Conservation (phyloP, 2,113 vertebrate species). For the Romanogobio albipinnatus region DNA sequence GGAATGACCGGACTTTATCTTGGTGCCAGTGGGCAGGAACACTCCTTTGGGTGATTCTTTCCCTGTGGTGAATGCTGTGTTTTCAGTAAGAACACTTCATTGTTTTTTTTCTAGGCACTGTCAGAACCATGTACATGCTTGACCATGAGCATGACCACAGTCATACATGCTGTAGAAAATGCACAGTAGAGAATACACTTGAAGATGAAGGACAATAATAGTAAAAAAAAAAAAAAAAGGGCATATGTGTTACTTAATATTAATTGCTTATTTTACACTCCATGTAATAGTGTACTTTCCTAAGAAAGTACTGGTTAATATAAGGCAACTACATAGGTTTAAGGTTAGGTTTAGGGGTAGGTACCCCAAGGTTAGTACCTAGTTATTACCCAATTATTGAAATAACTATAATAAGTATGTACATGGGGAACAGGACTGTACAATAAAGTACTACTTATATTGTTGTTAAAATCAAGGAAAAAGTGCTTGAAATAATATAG, state of each 20-base stretch:
- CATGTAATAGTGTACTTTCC: no score
- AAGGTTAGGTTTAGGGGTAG: no score
- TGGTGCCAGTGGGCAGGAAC: conserved; percentile 72
- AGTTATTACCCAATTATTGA: no score
- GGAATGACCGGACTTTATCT: conserved; percentile 71
- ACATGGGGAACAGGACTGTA: no score
- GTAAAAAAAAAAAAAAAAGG: background rate
- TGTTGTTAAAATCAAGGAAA: background rate
- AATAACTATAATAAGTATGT: no score
- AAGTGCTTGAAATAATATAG: background rate
- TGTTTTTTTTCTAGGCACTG: background rate
- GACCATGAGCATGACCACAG: background rate
- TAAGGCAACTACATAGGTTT: no score
- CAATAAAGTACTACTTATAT: no score
- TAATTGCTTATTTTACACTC: no score
- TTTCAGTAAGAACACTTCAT: background rate
- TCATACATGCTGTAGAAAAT: background rate
- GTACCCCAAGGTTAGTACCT: no score
- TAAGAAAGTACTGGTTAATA: no score
- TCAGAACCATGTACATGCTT: conserved; percentile 15
- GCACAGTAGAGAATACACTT: background rate
- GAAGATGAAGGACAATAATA: background rate
- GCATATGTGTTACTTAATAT: background rate
- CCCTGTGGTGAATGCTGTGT: background rate
- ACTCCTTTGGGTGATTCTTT: conserved; percentile 68